A percentile compares a stretch with the other conserved stretches of the same genome.
Evolutionary conservation across 2,888 invertebrate species (phyloP).

Genomic region (Andricus quercusramuli): DNA sequence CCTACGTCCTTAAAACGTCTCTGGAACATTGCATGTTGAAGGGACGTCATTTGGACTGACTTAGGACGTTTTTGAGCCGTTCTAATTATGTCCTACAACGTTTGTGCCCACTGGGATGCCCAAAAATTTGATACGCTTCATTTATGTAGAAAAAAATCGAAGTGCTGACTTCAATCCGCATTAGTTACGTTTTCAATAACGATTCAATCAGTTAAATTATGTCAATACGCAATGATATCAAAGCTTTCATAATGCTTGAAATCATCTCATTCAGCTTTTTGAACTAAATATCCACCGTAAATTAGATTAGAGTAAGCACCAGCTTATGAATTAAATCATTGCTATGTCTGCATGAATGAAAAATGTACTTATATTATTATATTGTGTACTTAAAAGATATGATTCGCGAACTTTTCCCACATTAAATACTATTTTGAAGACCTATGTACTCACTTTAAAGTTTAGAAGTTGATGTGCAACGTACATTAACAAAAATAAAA

Average conservation of each 20-base stretch:
- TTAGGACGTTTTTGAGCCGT: too few relatives aligned
- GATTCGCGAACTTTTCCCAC: background rate
- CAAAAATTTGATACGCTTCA: background rate
- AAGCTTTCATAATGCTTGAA: background rate
- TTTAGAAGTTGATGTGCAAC: background rate
- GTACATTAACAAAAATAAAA: constrained; percentile 17
- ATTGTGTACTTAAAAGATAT: background rate
- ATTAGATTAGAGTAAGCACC: background rate
- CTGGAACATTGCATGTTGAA: too few relatives aligned
- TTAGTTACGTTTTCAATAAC: background rate
- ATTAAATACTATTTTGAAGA: background rate
- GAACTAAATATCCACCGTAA: background rate
- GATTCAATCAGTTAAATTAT: background rate
- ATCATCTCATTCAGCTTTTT: background rate
- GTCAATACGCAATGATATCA: background rate
- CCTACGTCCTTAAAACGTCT: too few relatives aligned
- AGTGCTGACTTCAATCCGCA: background rate
- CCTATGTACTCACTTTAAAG: background rate
- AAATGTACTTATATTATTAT: background rate
- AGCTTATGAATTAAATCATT: background rate
- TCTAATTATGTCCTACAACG: too few relatives aligned
- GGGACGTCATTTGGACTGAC: too few relatives aligned
- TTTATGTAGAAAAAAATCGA: background rate
- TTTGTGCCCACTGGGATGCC: too few relatives aligned
- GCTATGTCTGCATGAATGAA: background rate